Percentiles rank a stretch among this genome's conserved stretches.
Conservation (phyloP, 1,140 invertebrate genomes). For the Neotoxoptera formosana region DNA sequence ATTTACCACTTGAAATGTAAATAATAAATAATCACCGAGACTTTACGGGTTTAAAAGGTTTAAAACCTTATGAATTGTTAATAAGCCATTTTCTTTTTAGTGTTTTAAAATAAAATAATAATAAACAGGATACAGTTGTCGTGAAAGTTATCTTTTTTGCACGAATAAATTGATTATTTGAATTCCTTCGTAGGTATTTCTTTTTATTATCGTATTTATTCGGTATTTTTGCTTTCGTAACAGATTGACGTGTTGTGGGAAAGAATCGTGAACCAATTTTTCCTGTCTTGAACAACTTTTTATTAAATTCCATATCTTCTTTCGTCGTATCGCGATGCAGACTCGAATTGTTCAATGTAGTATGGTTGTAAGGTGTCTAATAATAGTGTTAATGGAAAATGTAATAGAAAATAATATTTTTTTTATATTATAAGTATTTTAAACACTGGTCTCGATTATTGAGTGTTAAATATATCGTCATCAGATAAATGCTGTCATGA, state of each 20-base stretch:
- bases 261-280: background rate
- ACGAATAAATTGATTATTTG: constrained; percentile 30
- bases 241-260: constrained; percentile 3
- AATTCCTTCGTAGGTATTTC: background rate
- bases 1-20: constrained; percentile 30
- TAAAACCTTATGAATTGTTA: constrained; percentile 28
- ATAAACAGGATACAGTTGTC: background rate
- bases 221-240: background rate
- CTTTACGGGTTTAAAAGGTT: background rate
- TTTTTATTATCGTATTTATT: background rate
- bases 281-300: background rate
- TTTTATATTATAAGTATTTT: background rate
- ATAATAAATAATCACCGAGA: constrained; percentile 31
- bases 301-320: background rate
- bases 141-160: background rate
- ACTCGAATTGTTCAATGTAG: background rate
- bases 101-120: background rate
- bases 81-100: constrained; percentile 41
- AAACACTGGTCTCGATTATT: background rate
- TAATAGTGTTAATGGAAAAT: background rate
- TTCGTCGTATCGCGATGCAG: background rate
- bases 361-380: background rate
- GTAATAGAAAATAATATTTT: background rate
- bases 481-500: background rate
- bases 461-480: background rate